Percentiles rank a stretch among this genome's conserved stretches.
Evolutionary conservation across 1,140 invertebrate genomes (phyloP).

Genomic region (Rhysida immarginata): DNA sequence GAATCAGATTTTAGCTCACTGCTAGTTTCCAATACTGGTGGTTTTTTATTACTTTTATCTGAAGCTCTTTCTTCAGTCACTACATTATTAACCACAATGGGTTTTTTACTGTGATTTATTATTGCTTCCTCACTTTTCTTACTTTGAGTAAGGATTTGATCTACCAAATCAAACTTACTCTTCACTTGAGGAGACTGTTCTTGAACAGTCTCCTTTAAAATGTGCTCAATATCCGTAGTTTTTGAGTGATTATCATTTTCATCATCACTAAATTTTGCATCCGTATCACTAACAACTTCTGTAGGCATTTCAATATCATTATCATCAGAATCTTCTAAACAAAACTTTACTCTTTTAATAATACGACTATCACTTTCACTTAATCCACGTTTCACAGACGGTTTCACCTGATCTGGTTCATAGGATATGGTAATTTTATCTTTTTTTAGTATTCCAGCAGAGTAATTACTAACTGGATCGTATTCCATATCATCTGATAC

Average conservation of each 20-base stretch:
- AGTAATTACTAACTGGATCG: constrained; percentile 1
- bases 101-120: too few relatives aligned
- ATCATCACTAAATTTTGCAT: constrained; percentile 5
- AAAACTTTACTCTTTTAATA: background rate
- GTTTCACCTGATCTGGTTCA: background rate
- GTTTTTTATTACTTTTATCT: background rate
- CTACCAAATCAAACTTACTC: constrained; percentile 33
- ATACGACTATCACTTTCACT: background rate
- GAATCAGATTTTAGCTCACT: too few relatives aligned
- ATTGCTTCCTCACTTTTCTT: constrained; percentile 1
- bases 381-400: background rate
- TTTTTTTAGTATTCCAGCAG: constrained; percentile 1
- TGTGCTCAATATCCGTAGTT: too few relatives aligned
- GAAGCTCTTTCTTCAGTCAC: background rate
- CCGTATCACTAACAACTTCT: background rate
- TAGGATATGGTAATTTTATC: background rate
- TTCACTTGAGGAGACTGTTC: constrained; percentile 12
- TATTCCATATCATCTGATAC: constrained; percentile 1
- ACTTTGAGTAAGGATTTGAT: constrained; percentile 3
- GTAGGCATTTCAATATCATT: too few relatives aligned
- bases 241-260: background rate
- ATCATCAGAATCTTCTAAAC: background rate
- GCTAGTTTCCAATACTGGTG: too few relatives aligned
- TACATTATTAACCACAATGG: too few relatives aligned
- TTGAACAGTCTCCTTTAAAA: too few relatives aligned